Evolutionary conservation across 2,888 invertebrate genomes (phyloP), one percentile per base, ranked within the genome.

Genomic region (Hirtodrosophila trivittata): DNA sequence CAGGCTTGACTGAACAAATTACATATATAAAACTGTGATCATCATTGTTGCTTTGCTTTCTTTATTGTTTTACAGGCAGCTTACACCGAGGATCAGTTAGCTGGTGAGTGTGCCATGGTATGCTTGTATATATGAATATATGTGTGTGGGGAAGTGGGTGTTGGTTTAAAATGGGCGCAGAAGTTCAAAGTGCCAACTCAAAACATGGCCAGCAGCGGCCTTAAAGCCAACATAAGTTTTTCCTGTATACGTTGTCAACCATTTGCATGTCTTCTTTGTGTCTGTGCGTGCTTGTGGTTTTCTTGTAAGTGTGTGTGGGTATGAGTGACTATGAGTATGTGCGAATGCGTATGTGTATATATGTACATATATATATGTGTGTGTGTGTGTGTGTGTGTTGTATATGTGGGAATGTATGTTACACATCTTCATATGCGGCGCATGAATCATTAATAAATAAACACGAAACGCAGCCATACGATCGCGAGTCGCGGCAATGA

Each of bases 71-170:
- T 93, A 64, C 93, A 96, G 97, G 96, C 95, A 87, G 95, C 95
- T 89, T 97, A 96, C 91, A 94, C 95, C 38, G 97, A 97, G 92
- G 97, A 97, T 92, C 97, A 97, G 93, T 93, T 97, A 92, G 96
- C 96, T 91, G 97, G 97, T 97, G 92, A 95, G 95, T 94, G 41
- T 58, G 39, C 41, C 16, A 45, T 45, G 4, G 43, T 26, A 14
- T 42, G 30, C 30, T n/a, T 9, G 37, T 9, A 32, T 47, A 21
- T 50, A 43, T 33, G 43, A 7, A 33, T 54, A 42, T 49, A 37
- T 60, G 50, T 42, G 46, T 45, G 51, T 67, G 35, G 21, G 45
- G 66, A 64, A 51, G 71, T 70, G 72, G 75, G 73, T 75, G 66
- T 77, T 49, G 74, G 56, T 65, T 49, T 37, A 42, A 59, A 77